Evolutionary conservation across 2,888 invertebrate genomes (phyloP).

Genomic region (Epinotia bilunana): DNA sequence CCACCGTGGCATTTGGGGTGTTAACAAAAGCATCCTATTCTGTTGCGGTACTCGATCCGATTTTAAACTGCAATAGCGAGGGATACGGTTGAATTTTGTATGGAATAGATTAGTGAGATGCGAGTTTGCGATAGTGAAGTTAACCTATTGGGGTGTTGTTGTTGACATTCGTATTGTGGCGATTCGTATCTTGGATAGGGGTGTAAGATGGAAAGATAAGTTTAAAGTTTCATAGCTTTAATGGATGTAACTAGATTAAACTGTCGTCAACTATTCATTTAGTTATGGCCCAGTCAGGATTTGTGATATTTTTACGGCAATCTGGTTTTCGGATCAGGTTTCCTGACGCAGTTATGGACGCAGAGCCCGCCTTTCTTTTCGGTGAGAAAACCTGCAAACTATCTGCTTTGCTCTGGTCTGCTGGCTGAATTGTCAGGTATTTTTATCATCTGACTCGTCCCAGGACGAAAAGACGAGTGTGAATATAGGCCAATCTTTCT

Average conservation of each 20-base stretch:
- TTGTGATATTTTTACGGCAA: background rate
- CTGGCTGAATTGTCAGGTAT: too few relatives aligned
- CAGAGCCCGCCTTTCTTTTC: too few relatives aligned
- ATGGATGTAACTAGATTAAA: constrained; percentile 20
- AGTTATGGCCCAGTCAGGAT: background rate
- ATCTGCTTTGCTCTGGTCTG: too few relatives aligned
- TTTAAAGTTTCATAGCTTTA: constrained; percentile 5
- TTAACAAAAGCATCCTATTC: constrained; percentile 2
- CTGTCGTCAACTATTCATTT: constrained; percentile 17
- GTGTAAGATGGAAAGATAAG: constrained; percentile 22
- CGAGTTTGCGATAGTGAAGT: background rate
- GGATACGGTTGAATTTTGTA: background rate
- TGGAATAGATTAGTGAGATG: background rate
- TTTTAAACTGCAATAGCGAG: background rate
- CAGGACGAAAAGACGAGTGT: too few relatives aligned
- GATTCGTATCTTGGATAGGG: constrained; percentile 23
- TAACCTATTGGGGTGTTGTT: background rate
- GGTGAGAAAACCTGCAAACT: too few relatives aligned
- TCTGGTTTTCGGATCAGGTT: too few relatives aligned
- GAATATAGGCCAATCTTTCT: too few relatives aligned
- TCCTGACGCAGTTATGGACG: too few relatives aligned
- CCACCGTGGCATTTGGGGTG: constrained; percentile 17
- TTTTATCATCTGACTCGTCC: too few relatives aligned
- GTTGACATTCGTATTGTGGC: constrained; percentile 24
- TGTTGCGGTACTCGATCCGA: background rate